Evolutionary conservation across 1,140 invertebrate genomes (phyloP), one percentile per base, ranked within the genome.

Genomic region (Euborellia annulipes): DNA sequence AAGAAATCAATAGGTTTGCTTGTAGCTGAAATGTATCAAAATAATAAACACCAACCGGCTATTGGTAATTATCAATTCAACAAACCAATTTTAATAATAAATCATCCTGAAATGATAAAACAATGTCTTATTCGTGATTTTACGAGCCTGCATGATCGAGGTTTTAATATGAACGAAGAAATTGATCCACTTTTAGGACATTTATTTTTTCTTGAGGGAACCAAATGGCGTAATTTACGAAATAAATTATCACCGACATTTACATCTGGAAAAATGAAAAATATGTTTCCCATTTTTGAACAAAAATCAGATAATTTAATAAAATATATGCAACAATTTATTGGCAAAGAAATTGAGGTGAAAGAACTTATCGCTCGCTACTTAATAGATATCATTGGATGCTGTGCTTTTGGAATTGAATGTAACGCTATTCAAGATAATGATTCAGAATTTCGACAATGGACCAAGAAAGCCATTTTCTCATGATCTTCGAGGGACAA

Each of bases 301-400:
- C 32, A 47, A 1, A 42, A 40, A 13, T 39, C 20, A 3, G 9
- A 27, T 1, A 27, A 43, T 16, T 36, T 47, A 13, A 4, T 13
- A n/a, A 1, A 34, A 13, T 32, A 19, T 23, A 9, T 47, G 13
- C 18, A 45, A 9, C 3, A 37, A 45, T 11, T 2, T 2, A 16
- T 36, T 38, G 62, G 62, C 44, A 52, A 58, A 45, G 1, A 39
- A 22, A 56, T 67, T 1, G 64, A 61, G 9, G 7, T 49, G 9
- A 45, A 27, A 16, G 27, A 38, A 9, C 17, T 70, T 0, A 55
- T 64, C 20, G 64, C 60, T 0, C 63, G 62, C 16, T 78, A 68
- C 45, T 68, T 69, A 0, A 74, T 74, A 17, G 77, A 81, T 51
- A 59, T 75, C 2, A 76, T 79, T 22, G 69, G 65, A 2, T 63